Evolutionary conservation across 1,140 invertebrate genomes (phyloP), one percentile per base, ranked within the genome.

Genomic region (Varroa destructor): DNA sequence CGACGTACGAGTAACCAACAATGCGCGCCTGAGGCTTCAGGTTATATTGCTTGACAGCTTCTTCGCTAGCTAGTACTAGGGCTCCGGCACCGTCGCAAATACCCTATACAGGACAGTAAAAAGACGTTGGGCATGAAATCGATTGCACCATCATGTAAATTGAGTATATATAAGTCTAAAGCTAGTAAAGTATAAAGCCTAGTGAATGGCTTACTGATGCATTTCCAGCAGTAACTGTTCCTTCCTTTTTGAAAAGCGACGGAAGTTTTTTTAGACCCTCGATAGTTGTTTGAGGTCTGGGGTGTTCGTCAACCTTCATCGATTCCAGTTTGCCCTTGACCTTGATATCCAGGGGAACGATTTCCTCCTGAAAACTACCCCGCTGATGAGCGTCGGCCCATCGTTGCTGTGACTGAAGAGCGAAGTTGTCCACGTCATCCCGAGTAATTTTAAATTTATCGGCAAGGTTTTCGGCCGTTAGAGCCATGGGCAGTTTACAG

Each of bases 401-500:
- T 54, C 81, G 76, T 37, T 78, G 75, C 75, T 85, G 84, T 10
- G 94, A 97, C 74, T 83, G 83, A 0, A 96, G 78, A 6, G 95
- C 87, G 83, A 89, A 98, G 73, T 87, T 82, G 78, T 99, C 94
- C 72, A 89, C 89, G 75, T 96, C 89, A 75, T 91, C 85, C 71
- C 90, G 83, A 0, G 87, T 87, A 46, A 99, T 84, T 51, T 88
- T 87, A 78, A 89, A 97, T 78, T 97, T 87, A 37, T 86, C 89
- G 1, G 91, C 95, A 51, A 99, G 82, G 79, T 98, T 99, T 82
- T 99, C 96, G 8, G 96, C 96, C 1, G 96, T 99, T 74, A 95
- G 80, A 6, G 90, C 96, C 96, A 99, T 99, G 0, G 93, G 89
- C 36, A 92, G 83, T 76, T 91, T 89, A 78, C 90, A 92, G 78